Evolutionary conservation across 2,888 invertebrate genomes (phyloP).

Genomic region (Metalampra italica): DNA sequence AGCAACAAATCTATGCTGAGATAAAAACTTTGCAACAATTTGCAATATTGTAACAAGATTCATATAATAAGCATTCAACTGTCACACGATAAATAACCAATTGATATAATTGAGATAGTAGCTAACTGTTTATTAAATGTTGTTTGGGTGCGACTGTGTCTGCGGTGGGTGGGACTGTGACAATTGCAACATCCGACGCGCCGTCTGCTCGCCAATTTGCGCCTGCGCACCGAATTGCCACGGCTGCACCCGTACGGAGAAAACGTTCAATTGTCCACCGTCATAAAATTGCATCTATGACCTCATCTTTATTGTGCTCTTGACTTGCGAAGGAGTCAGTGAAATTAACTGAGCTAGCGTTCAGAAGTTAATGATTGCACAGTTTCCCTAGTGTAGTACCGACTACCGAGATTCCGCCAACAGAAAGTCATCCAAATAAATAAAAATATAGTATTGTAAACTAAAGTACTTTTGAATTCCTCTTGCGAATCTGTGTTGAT

Average conservation of each 20-base stretch:
- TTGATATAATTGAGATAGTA: not conserved
- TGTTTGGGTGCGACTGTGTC: constrained; percentile 33
- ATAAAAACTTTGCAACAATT: too few species aligned
- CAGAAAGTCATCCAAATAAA: too few species aligned
- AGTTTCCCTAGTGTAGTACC: too few species aligned
- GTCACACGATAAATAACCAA: too few species aligned
- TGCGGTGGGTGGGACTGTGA: constrained; percentile 9
- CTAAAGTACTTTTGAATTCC: too few species aligned
- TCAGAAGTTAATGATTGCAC: too few species aligned
- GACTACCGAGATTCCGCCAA: not conserved
- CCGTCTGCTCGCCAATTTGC: constrained; percentile 62
- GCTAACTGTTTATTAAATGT: constrained; percentile 12
- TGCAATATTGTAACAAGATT: too few species aligned
- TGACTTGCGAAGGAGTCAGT: constrained; percentile 37
- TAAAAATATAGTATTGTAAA: too few species aligned
- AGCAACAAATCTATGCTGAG: too few species aligned
- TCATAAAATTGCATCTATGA: constrained; percentile 54
- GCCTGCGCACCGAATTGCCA: constrained; percentile 30
- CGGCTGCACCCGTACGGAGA: not conserved
- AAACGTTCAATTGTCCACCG: constrained; percentile 9
- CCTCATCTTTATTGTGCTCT: constrained; percentile 37
- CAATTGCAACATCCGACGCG: constrained; percentile 69
- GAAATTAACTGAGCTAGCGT: constrained; percentile 25
- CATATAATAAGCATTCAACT: too few species aligned
- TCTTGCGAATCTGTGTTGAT: too few species aligned